phyloP scores from a whole-genome alignment of 2,113 vertebrate genomes.

The Pseudopipra pipra region DNA sequence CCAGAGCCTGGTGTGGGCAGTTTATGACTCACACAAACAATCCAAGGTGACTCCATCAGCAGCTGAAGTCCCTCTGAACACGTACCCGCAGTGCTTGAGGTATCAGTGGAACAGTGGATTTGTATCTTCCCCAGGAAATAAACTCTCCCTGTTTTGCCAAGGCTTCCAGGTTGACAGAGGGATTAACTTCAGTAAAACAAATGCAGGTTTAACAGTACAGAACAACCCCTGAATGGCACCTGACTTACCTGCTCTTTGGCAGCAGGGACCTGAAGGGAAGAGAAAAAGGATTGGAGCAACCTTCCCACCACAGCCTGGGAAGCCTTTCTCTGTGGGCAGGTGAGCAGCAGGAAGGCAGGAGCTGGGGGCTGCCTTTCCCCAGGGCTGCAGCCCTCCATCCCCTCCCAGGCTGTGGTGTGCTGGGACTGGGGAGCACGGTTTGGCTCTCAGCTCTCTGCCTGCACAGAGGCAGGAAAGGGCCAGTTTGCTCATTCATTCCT shows the following conservation, averaged over 20 bases:
- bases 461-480: background rate
- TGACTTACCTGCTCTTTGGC: background rate
- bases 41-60: background rate
- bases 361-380: background rate
- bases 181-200: background rate
- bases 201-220: background rate
- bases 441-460: background rate
- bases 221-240: background rate
- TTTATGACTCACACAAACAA: background rate
- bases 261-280: background rate
- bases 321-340: background rate
- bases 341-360: background rate
- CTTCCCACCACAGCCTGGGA: background rate
- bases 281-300: background rate
- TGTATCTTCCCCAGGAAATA: background rate
- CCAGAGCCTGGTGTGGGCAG: background rate
- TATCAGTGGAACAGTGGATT: fast-evolving
- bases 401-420: background rate
- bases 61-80: background rate
- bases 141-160: background rate
- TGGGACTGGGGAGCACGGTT: fast-evolving
- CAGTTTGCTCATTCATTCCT: background rate
- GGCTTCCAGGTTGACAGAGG: background rate
- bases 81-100: fast-evolving
- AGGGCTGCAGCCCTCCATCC: background rate